phyloP scores from a whole-genome alignment of 2,113 vertebrate species.

The Sylvia atricapilla region DNA sequence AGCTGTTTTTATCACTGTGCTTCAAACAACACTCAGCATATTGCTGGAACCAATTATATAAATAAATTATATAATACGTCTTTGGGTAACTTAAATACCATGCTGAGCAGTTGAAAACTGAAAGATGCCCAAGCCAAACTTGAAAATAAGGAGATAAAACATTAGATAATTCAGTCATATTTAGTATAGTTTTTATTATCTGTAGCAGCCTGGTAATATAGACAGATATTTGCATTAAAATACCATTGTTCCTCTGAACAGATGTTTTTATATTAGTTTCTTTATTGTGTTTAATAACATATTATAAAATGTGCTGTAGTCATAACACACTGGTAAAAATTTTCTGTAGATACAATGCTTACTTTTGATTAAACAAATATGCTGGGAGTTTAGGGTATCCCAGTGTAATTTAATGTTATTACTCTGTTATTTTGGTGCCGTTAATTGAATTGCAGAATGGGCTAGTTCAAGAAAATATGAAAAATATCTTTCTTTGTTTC shows the following conservation, averaged over 20 bases:
- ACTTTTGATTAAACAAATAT: conserved; percentile 39
- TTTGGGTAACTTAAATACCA: conserved; percentile 5
- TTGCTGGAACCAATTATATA: conserved; percentile 31
- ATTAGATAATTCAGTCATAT: background rate
- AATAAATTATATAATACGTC: conserved; percentile 54
- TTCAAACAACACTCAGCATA: conserved; percentile 59
- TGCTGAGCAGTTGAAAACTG: conserved; percentile 14
- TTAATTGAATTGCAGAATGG: background rate
- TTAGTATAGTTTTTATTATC: background rate
- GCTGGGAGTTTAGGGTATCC: background rate
- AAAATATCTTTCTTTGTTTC: background rate
- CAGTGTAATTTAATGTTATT: conserved; percentile 1
- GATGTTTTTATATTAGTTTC: conserved; percentile 10
- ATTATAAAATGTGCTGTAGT: background rate
- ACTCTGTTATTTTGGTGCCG: background rate
- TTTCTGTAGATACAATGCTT: conserved; percentile 4
- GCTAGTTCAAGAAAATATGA: background rate
- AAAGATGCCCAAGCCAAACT: background rate
- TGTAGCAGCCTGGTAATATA: background rate
- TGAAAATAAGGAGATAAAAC: conserved; percentile 11
- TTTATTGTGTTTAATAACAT: background rate
- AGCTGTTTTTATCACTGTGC: conserved; percentile 27
- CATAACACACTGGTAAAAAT: background rate
- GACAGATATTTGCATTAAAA: background rate
- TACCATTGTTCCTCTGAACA: background rate